phyloP scores from a whole-genome alignment of 2,888 invertebrate genomes.

The Cheilosia vulpina region DNA sequence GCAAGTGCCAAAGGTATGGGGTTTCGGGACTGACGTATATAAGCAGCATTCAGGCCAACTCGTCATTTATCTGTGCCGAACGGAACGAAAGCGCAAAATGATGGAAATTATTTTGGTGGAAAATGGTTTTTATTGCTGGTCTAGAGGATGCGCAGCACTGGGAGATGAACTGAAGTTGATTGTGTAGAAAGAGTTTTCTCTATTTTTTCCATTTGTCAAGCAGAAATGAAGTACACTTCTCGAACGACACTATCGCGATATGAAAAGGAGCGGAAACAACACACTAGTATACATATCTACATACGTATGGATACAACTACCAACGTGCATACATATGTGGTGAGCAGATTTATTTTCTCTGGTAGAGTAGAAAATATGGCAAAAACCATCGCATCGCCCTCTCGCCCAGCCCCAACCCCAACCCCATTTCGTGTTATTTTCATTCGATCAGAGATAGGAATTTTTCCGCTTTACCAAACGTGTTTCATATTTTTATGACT shows the following conservation, averaged over 20 bases:
- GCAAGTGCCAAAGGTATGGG: conserved; percentile 51
- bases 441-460: conserved; percentile 73
- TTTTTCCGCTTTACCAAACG: conserved; percentile 74
- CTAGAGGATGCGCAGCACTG: conserved; percentile 33
- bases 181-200: conserved; percentile 63
- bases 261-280: conserved; percentile 67
- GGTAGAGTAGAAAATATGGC: conserved; percentile 37
- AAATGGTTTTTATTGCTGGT: conserved; percentile 56
- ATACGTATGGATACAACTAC: background rate
- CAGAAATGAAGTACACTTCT: conserved; percentile 69
- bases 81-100: conserved; percentile 68
- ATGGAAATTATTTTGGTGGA: conserved; percentile 71
- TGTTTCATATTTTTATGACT: conserved; percentile 75
- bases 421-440: conserved; percentile 60
- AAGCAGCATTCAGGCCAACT: conserved; percentile 67
- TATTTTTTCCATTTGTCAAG: conserved; percentile 70
- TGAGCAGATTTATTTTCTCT: conserved; percentile 64
- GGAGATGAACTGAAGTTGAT: conserved; percentile 70
- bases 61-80: conserved; percentile 66
- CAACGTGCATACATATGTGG: conserved; percentile 30
- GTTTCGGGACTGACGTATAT: conserved; percentile 47
- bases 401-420: conserved; percentile 15
- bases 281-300: conserved; percentile 26
- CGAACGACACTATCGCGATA: conserved; percentile 70
- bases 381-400: conserved; percentile 26